Evolutionary conservation across 2,888 invertebrate species (phyloP), one percentile per base, ranked within the genome.

Genomic region (Andrena chrysosceles): DNA sequence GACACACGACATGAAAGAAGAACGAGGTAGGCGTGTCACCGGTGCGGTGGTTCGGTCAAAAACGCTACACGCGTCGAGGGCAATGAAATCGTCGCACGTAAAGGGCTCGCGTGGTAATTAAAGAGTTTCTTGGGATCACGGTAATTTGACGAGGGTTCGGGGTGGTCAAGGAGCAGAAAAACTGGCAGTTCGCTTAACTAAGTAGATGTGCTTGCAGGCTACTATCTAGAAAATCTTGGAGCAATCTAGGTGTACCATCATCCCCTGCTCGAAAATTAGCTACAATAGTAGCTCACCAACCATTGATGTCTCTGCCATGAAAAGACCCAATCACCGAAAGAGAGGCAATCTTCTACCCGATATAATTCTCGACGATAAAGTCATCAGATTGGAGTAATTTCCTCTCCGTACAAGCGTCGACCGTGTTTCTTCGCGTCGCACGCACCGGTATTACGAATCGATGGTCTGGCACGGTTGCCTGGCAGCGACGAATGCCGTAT

Each of bases 11-110:
- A 64, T 13, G 62, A 64, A 79, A 70, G 71, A 59, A 70, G 67
- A 70, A 80, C 75, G 77, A 86, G 72, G 54, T 75, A 78, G 85
- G 77, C 84, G 88, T 88, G 77, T 16, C 84, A 8, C 20, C 23
- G 54, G 42, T 42, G 42, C 42, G 42, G 42, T 33, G 23, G 29
- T 31, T 48, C 75, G 52, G 66, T 72, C 48, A 62, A 13, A 75
- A 74, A 56, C 60, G 80, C 73, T 52, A 59, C 67, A 26, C 54
- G 60, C 77, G 64, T 52, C 76, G n/a, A 33, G 35, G 56, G 63
- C 56, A 64, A 73, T 49, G 29, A 52, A 68, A 67, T 29, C 48
- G 8, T 56, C 1, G 29, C 56, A 13, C 42, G 26, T 13, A 29
- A 56, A 33, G n/a, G 20, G 7, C 35, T 13, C 26, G 42, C 23